Evolutionary conservation across 2,888 invertebrate species (phyloP), one percentile per base, ranked within the genome.

Genomic region (Nomada flava): DNA sequence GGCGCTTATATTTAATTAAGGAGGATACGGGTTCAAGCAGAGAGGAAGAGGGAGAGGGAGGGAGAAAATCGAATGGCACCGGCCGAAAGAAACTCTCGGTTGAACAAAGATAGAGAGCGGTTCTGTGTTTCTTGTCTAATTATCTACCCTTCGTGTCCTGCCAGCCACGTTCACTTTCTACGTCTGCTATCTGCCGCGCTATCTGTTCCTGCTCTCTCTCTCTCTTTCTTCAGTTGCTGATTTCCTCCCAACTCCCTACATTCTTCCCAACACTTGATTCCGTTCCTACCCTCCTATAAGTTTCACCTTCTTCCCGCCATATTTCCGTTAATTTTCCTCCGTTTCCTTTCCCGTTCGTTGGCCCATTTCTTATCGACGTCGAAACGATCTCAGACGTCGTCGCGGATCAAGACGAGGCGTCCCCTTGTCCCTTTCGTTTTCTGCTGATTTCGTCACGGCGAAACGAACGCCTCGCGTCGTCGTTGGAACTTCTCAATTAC

Each of bases 1-100:
- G 87, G 89, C 90, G 92, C 90, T 92, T 91, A 91, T 92, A 92
- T 92, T 92, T 92, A 92, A 92, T 92, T 92, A 92, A 91, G 88
- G 89, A 90, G 89, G 88, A 91, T 91, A 89, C 89, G 89, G 89
- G 88, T 84, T 86, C 68, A 86, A 87, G 79, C 60, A 82, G 84
- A 68, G 76, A 79, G 86, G 5, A 36, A 36, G 36, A 7, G 36
- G 36, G 7, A 36, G 36, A 36, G 36, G 36, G 84, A 70, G 76
- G 79, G 86, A 85, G 76, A 71, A 79, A 77, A 77, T 69, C 68
- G 82, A 73, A 76, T 71, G 76, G 64, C 60, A 36, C 53, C 20
- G 23, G 42, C 68, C 42, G n/a, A 44, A 57, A 76, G 69, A 79
- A 72, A 72, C 65, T 71, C 36, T 55, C 50, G 55, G 23, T 26